Base-by-base conservation (phyloP, 2,113 vertebrate species). In the Galemys pyrenaicus region DNA sequence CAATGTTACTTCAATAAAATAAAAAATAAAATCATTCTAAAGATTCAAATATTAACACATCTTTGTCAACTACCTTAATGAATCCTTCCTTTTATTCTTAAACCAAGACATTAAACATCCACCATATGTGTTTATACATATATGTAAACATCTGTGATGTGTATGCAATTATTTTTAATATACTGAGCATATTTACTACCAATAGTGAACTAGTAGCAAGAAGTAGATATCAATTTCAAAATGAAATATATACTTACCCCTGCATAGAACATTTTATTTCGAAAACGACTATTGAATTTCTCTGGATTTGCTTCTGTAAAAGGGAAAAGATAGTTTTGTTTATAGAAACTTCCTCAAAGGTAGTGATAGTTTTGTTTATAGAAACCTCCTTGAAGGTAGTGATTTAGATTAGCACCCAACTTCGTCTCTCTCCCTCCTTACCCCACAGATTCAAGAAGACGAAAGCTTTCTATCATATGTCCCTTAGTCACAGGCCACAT, bases 211-310 rank as follows among this genome's bases (percentile, higher is more conserved):
- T 22, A 39, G 4, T 65, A 86, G 41, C 70, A 92, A 67, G 51
- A n/a, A 81, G 41, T 41, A 84, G 44, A 67, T n/a, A 95, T 82
- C 37, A 35, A 56, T 17, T 20, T 46, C 6, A 80, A 75, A 83
- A 54, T 44, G 6, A 81, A 93, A 87, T 16, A n/a, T 0, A 87
- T 95, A 99, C 99, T 99, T 97, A 99, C 99, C 98, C 99, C 99
- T 49, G 99, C 99, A 95, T 99, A 99, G 98, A 99, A 99, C 99
- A 99, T 99, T 98, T 99, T 99, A 98, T 99, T 99, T 98, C 98
- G 98, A 97, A 99, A 99, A 60, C 99, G 99, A 97, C 99, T 99
- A 98, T 99, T 99, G 96, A 99, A 99, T 98, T 99, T 99, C 98
- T 99, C 99, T 28, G 99, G 99, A 98, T 99, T 99, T 95, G 99